Base-by-base conservation (phyloP, 2,113 vertebrate genomes). In the Acinonyx jubatus region DNA sequence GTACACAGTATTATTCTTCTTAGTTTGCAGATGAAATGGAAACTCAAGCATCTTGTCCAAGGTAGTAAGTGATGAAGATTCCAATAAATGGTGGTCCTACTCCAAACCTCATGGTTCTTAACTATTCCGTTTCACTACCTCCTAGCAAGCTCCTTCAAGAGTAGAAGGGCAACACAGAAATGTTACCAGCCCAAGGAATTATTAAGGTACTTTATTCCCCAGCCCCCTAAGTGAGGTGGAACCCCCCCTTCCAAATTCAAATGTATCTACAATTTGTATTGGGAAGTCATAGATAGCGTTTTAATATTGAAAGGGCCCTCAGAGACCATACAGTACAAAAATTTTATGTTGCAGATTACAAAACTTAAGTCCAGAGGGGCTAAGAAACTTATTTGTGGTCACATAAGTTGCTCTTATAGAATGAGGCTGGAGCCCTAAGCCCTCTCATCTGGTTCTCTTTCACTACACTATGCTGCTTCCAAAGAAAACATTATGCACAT, bases 81-180 rank as follows among this genome's bases (percentile, higher is more conserved):
- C 68, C 29, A 50, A 33, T 73, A 79, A 9, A 94, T 52, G 68
- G 86, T n/a, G 15, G 45, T 66, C 66, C 61, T 41, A 86, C 9
- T 5, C 8, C 27, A 66, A 31, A 86, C 25, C n/a, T 96, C 48
- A 66, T 2, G 45, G 81, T 38, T 95, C 45, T 90, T 87, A 91
- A 69, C 31, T 94, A 88, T 3, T 48, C 57, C 63, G 14, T 61
- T 91, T 89, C 0, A 36, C 27, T 85, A 45, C 3, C 7, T 95
- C 78, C 45, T 90, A 96, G 52, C 25, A 83, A 71, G 52, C 33
- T 95, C 84, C 87, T 89, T 92, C 33, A 86, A 94, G 27, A 65
- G 25, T 27, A 96, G 21, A 86, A 80, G 13, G 61, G 31, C 13
- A 94, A 81, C 81, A n/a, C 31, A 89, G 63, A 95, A 88, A 81